Conservation (phyloP, 2,797 vertebrate genomes). For the Ctenosaura bakeri region DNA sequence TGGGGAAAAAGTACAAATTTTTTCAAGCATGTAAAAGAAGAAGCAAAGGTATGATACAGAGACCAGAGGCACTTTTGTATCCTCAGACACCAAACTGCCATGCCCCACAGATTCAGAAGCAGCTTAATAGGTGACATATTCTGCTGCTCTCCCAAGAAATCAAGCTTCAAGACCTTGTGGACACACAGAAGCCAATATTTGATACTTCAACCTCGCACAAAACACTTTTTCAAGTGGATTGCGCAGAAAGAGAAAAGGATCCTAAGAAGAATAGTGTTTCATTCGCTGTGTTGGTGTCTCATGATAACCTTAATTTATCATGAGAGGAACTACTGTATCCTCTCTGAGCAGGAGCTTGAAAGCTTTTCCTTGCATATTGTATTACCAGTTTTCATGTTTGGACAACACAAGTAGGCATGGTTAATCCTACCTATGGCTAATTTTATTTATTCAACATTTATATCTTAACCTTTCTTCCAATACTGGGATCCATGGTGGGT, state of each 20-base stretch:
- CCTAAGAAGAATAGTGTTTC: background rate
- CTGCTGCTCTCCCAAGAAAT: background rate
- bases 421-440: background rate
- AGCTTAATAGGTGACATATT: background rate
- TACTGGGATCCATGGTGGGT: background rate
- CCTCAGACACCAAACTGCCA: background rate
- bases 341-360: background rate
- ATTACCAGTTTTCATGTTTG: background rate
- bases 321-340: background rate
- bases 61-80: background rate
- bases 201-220: background rate
- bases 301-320: background rate
- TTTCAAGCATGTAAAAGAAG: background rate
- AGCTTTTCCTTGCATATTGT: background rate
- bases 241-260: background rate
- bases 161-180: no score
- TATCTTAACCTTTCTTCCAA: background rate
- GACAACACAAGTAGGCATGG: background rate
- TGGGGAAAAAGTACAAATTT: background rate
- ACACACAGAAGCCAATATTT: background rate
- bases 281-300: background rate
- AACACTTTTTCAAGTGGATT: background rate
- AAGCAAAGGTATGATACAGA: background rate
- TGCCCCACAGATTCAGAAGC: background rate
- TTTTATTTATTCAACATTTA: background rate